Evolutionary conservation across 2,888 invertebrate species (phyloP), one percentile per base, ranked within the genome.

Genomic region (Aethes cnicana): DNA sequence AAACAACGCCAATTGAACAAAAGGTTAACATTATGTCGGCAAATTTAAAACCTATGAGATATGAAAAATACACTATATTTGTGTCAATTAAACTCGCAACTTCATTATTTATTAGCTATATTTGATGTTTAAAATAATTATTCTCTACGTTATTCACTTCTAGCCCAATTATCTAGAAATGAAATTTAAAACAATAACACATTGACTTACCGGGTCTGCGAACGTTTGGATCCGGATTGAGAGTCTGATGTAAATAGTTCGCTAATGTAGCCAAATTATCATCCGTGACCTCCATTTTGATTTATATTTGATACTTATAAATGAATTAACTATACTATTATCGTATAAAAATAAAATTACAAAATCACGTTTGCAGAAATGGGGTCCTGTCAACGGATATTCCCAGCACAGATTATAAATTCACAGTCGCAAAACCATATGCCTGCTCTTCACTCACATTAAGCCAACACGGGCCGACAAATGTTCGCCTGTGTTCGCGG

Each of bases 231-330:
- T 97, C 96, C 0, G 97, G 95, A 71, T 92, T 96, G 20, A 98
- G 87, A 2, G 98, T 98, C 81, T 97, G 95, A 69, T 95, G 94
- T 62, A 98, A 91, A 81, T 96, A 97, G 66, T 94, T 93, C 39
- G 95, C 94, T 62, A 98, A 85, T 6, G 95, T 95, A 63, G 93
- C 91, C 63, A 97, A 88, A 88, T 97, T 97, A 35, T 93, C 94
- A 46, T 97, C 96, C 2, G 95, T 96, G 8, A 97, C 91, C 77
- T 98, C 98, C 98, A 98, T 98, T 55, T 41, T 57, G 28, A 12
- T 33, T 17, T 6, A 16, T 30, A 17, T 8, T 11, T 12, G 16
- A 23, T n/a, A 8, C 23, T 5, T n/a, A 32, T 16, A 21, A 32
- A 41, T 23, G 18, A 21, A 9, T 26, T 16, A 11, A 18, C 18